phyloP scores from a whole-genome alignment of 2,888 invertebrate species.

The Campoplex nolae region DNA sequence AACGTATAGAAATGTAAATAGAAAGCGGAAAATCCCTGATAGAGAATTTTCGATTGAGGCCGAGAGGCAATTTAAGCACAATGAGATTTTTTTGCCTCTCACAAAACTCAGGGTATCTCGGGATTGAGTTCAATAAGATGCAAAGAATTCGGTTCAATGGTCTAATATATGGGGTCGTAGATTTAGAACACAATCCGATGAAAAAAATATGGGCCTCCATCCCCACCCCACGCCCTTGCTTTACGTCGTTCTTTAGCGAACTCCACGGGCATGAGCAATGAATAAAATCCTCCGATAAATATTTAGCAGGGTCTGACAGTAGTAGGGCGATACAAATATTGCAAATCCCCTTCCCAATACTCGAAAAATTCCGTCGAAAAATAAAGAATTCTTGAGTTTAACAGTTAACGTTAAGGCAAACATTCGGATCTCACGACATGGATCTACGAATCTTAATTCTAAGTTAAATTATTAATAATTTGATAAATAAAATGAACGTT shows the following conservation, averaged over 20 bases:
- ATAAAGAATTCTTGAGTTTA: background rate
- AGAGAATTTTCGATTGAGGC: constrained; percentile 19
- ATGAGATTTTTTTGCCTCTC: constrained; percentile 39
- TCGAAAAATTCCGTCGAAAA: background rate
- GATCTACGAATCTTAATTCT: background rate
- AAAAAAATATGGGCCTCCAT: constrained; percentile 38
- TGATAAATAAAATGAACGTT: background rate
- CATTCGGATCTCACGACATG: background rate
- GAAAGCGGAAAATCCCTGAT: constrained; percentile 14
- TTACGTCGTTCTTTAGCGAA: background rate
- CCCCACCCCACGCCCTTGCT: background rate
- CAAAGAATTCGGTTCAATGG: constrained; percentile 36
- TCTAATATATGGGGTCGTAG: constrained; percentile 33
- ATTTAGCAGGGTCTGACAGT: constrained; percentile 54
- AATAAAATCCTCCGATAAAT: constrained; percentile 57
- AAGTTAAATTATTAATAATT: no score
- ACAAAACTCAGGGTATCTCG: constrained; percentile 1
- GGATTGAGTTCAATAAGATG: constrained; percentile 55
- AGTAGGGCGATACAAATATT: constrained; percentile 38
- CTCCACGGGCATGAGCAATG: constrained; percentile 38
- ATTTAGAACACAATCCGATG: constrained; percentile 32
- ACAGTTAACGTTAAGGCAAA: background rate
- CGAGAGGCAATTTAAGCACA: constrained; percentile 27
- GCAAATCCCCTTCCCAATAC: constrained; percentile 9
- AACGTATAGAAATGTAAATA: constrained; percentile 29